Conservation (phyloP, 2,888 invertebrate genomes). For the Agrotis puta region DNA sequence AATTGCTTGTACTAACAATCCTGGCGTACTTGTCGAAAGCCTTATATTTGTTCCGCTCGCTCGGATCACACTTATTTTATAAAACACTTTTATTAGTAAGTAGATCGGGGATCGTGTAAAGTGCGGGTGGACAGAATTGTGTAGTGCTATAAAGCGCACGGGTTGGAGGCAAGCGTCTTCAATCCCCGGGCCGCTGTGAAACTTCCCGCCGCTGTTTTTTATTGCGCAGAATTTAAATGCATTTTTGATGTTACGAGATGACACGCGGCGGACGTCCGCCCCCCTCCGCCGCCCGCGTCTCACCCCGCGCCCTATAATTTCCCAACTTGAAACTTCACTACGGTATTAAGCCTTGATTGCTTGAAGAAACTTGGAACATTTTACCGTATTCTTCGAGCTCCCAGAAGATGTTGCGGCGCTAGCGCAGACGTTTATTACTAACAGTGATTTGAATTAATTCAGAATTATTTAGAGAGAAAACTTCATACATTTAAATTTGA, state of each 20-base stretch:
- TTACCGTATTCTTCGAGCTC: conserved; percentile 90
- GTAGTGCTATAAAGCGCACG: conserved; percentile 80
- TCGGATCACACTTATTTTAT: conserved; percentile 59
- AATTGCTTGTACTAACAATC: conserved; percentile 79
- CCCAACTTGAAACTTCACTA: conserved; percentile 91
- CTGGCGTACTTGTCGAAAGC: conserved; percentile 46
- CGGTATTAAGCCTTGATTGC: conserved; percentile 91
- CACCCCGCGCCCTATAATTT: conserved; percentile 89
- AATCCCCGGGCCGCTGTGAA: conserved; percentile 87
- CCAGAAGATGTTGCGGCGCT: conserved; percentile 87
- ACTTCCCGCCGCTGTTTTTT: conserved; percentile 90
- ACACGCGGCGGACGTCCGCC: conserved; percentile 90
- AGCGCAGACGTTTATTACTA: conserved; percentile 88
- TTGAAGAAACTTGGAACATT: conserved; percentile 91
- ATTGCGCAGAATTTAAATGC: conserved; percentile 91
- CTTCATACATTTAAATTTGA: conserved; percentile 65
- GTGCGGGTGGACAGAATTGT: conserved; percentile 78
- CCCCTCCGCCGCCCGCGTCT: conserved; percentile 71
- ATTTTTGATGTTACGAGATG: conserved; percentile 92
- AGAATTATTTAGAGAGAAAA: conserved; percentile 76
- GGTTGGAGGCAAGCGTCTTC: conserved; percentile 80
- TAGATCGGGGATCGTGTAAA: conserved; percentile 74
- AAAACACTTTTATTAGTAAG: conserved; percentile 75
- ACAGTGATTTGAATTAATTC: conserved; percentile 88
- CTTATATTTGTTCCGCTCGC: conserved; percentile 46